Evolutionary conservation across 2,888 invertebrate species (phyloP).

Genomic region (Nemotelus nigrinus): DNA sequence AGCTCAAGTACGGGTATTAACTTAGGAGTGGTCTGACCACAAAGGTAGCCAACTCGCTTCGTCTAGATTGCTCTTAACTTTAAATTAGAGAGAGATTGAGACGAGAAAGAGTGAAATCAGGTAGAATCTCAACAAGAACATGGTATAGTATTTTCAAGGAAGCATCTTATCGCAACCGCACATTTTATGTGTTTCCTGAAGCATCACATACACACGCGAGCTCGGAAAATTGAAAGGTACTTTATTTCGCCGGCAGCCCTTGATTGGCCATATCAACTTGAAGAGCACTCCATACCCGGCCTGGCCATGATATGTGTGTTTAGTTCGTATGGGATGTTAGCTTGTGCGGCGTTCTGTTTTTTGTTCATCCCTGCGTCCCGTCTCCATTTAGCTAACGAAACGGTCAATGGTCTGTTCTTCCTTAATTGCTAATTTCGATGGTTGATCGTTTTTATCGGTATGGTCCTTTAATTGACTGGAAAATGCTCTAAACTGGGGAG

Average conservation of each 20-base stretch:
- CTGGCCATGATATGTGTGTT: constrained; percentile 14
- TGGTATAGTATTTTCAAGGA: background rate
- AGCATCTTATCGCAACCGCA: constrained; percentile 16
- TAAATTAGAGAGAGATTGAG: constrained; percentile 8
- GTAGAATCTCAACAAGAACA: background rate
- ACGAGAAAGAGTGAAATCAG: background rate
- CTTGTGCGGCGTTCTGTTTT: background rate
- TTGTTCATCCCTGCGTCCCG: background rate
- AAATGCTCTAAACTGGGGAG: constrained; percentile 12
- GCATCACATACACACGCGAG: constrained; percentile 6
- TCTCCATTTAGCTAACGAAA: background rate
- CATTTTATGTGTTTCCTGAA: background rate
- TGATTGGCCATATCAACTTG: constrained; percentile 37
- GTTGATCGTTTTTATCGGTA: background rate
- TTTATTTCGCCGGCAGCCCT: constrained; percentile 34
- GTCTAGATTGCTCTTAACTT: constrained; percentile 4
- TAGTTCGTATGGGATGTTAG: background rate
- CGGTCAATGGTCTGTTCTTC: background rate
- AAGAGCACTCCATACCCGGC: constrained; percentile 8
- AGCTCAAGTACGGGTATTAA: constrained; percentile 26
- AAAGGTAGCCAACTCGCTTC: background rate
- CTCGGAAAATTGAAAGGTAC: constrained; percentile 34
- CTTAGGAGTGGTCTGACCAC: constrained; percentile 20
- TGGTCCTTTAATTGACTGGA: constrained; percentile 34
- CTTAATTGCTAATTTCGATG: constrained; percentile 38